phyloP scores from a whole-genome alignment of 2,113 vertebrate genomes.

The Neolamprologus tretocephalus region DNA sequence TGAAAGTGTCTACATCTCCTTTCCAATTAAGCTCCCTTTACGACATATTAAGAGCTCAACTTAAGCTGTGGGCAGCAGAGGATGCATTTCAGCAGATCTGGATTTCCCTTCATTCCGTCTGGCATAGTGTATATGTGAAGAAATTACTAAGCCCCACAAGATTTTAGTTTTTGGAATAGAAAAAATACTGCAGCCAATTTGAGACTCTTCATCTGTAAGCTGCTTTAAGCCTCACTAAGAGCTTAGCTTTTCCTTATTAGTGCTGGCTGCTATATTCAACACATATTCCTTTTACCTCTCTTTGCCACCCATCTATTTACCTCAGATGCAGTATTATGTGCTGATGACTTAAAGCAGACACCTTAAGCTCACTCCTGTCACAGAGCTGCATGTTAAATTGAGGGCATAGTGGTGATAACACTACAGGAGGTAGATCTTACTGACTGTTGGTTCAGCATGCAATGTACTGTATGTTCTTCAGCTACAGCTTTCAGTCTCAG shows the following conservation, averaged over 20 bases:
- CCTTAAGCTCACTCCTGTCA: not conserved
- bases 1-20: conserved; percentile 33
- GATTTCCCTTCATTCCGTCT: conserved; percentile 38
- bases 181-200: conserved; percentile 33
- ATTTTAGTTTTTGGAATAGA: conserved; percentile 38
- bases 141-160: conserved; percentile 36
- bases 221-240: conserved; percentile 48
- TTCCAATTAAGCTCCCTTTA: conserved; percentile 51
- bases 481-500: not conserved
- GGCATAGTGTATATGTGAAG: conserved; percentile 27
- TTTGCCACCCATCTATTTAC: conserved; percentile 17
- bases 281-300: not conserved
- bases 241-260: conserved; percentile 54
- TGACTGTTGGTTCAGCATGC: not conserved
- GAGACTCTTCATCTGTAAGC: conserved; percentile 56
- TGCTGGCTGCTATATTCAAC: conserved; percentile 38
- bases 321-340: not conserved
- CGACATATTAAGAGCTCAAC: conserved; percentile 38
- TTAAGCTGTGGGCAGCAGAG: conserved; percentile 32
- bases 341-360: conserved; percentile 7
- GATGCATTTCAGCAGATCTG: conserved; percentile 38
- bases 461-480: not conserved
- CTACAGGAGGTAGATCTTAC: not conserved
- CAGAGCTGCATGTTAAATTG: not conserved
- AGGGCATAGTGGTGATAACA: not conserved